phyloP scores from a whole-genome alignment of 2,113 vertebrate species.

The Aegotheles bennettii region DNA sequence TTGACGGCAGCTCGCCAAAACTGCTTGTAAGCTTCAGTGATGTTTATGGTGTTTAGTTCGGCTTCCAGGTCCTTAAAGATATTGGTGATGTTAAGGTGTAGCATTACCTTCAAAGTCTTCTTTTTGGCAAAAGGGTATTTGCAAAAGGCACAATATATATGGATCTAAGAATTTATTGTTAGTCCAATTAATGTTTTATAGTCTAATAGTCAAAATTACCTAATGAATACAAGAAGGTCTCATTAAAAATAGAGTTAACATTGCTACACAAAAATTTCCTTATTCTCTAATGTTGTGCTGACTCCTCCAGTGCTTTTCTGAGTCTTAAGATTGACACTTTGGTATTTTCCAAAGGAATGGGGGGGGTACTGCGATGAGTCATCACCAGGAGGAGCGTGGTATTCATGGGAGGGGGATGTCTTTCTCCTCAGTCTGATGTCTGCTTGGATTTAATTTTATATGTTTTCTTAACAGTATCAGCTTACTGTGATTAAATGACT shows the following conservation, averaged over 20 bases:
- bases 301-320: background rate
- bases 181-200: background rate
- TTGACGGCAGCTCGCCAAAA: conserved; percentile 76
- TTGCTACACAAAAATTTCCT: background rate
- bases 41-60: conserved; percentile 83
- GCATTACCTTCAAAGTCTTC: background rate
- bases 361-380: background rate
- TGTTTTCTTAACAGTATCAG: background rate
- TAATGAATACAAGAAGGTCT: background rate
- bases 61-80: conserved; percentile 73
- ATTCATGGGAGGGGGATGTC: background rate
- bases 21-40: conserved; percentile 79
- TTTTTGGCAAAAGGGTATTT: background rate
- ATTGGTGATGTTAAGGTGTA: background rate
- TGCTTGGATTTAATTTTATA: background rate
- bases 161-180: background rate
- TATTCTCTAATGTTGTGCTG: background rate
- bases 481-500: background rate
- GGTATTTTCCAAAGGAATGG: background rate
- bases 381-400: background rate
- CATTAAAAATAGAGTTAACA: background rate
- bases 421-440: background rate
- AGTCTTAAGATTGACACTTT: background rate
- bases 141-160: background rate
- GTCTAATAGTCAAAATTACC: background rate